Base-by-base conservation (phyloP, 1,140 invertebrate genomes). In the Brachionus rotundiformis region DNA sequence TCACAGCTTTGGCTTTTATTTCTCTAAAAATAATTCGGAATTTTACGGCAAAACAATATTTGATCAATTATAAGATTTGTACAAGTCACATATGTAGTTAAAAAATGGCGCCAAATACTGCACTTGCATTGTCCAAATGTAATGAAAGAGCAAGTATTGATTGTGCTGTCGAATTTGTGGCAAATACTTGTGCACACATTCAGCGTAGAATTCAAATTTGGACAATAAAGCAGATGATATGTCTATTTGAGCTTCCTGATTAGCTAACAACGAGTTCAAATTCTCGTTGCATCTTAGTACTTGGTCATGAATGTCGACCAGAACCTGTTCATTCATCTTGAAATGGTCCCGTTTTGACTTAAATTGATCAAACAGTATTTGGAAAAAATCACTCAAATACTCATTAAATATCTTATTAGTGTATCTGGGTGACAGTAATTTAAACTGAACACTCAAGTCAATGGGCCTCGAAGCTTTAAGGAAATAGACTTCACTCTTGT, bases 141-240 rank as follows among this genome's bases (percentile, higher is more conserved):
- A 79, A n/a, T 79, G 76, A 33, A 79, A 79, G 0, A 79, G 36
- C 33, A 79, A 63, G 23, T 59, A 79, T 27, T 79, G 76, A 31
- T 79, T 54, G 31, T 79, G 29, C 19, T 79, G 76, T 59, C 76
- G 54, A 3, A 79, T 79, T 23, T 79, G 76, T 27, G 76, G 76
- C 47, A 79, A 63, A 63, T 79, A 79, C 13, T 79, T 79, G 29
- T 79, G 76, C 29, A 79, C 76, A 79, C 76, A 59, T n/a, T 79
- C 76, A 16, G 76, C 76, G 59, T 79, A 79, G 19, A 59, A 39
- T 39, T 79, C 76, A n/a, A 79, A 79, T 27, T 79, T 79, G 33
- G 47, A 79, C 47, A 79, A 59, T 23, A 73, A 44, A 11, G 68
- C 68, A 5, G 68, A n/a, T n/a, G 68, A 73, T 44, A 73, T 73